Percentiles rank a stretch among this genome's conserved stretches.
Conservation (phyloP, 2,113 vertebrate species). For the Poecile atricapillus region DNA sequence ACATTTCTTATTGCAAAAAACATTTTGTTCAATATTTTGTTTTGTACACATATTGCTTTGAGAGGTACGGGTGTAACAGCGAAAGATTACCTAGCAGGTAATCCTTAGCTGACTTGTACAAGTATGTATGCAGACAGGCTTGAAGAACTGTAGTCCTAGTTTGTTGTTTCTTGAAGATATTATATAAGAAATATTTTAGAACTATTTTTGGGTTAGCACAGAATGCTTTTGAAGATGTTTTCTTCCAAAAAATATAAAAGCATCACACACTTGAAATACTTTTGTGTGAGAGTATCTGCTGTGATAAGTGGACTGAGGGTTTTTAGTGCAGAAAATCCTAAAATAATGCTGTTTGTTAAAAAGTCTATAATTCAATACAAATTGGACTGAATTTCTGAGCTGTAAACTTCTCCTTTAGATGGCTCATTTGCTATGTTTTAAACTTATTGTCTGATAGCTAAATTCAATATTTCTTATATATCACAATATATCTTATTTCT, state of each 20-base stretch:
- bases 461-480: not conserved
- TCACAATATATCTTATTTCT: no score
- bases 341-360: not conserved
- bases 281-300: not conserved
- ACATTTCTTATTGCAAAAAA: not conserved
- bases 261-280: not conserved
- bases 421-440: not conserved
- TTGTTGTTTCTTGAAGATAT: not conserved
- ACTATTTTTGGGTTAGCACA: not conserved
- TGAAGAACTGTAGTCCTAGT: not conserved
- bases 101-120: not conserved
- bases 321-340: not conserved
- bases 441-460: not conserved
- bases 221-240: not conserved
- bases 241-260: not conserved
- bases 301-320: not conserved
- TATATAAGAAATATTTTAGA: not conserved
- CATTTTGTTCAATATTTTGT: not conserved
- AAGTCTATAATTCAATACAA: not conserved
- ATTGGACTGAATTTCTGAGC: not conserved
- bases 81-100: not conserved
- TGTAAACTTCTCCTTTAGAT: not conserved
- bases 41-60: not conserved
- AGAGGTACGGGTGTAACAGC: not conserved
- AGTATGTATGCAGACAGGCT: not conserved